Conservation (phyloP, 2,888 invertebrate species). For the Leptopilina myrica region DNA sequence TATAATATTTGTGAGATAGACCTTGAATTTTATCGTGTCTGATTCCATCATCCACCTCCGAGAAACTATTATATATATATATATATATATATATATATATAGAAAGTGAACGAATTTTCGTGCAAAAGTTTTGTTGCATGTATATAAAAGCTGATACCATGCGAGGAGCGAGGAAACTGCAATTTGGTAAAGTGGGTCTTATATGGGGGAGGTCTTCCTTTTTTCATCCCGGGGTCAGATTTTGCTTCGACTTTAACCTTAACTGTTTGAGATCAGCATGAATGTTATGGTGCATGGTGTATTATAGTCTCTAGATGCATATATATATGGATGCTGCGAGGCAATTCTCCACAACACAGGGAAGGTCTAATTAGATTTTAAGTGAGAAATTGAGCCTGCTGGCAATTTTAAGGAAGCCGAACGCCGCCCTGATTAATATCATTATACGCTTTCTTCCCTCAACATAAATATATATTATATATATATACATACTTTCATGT, state of each 20-base stretch:
- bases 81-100: constrained; percentile 10
- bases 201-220: constrained; percentile 57
- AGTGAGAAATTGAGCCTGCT: constrained; percentile 76
- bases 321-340: constrained; percentile 51
- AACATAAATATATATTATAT: neutral
- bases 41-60: constrained; percentile 60
- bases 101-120: constrained; percentile 55
- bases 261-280: constrained; percentile 43
- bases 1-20: neutral
- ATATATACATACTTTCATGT: too few species aligned
- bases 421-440: constrained; percentile 75
- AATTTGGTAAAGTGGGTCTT: constrained; percentile 73
- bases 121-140: constrained; percentile 59
- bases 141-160: too few species aligned
- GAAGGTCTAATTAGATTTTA: constrained; percentile 76
- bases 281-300: constrained; percentile 3
- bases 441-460: constrained; percentile 65
- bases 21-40: constrained; percentile 22
- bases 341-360: constrained; percentile 53
- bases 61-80: constrained; percentile 55
- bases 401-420: constrained; percentile 77
- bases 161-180: constrained; percentile 68
- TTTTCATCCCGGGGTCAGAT: constrained; percentile 70
- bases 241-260: constrained; percentile 56
- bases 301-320: too few species aligned